These are phyloP conservation scores for Loriculus beryllinus DNA, from an alignment of 2,797 vertebrate species.

Conservation along the genomic window DNA sequence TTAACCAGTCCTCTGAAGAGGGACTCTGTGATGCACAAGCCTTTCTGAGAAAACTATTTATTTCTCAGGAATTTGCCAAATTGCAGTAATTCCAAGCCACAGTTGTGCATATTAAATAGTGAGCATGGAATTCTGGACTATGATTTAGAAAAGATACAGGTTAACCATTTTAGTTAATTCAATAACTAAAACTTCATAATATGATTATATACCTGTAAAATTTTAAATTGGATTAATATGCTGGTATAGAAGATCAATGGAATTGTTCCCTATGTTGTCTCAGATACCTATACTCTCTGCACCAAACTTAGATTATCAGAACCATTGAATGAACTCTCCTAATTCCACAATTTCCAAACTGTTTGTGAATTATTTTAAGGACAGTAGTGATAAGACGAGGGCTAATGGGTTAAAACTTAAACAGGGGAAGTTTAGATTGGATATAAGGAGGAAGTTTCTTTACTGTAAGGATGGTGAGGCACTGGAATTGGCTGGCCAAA, in stretches of 20 bases:
- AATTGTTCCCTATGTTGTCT: background rate
- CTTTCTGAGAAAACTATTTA: background rate
- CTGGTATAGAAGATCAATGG: background rate
- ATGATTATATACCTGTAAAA: background rate
- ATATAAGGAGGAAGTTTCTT: no score
- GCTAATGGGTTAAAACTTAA: background rate
- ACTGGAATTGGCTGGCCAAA: no score
- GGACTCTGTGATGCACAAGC: background rate
- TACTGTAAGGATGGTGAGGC: no score
- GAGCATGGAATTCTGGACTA: background rate
- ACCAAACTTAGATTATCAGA: background rate
- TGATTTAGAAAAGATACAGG: background rate
- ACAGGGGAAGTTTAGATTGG: background rate
- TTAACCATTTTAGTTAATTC: background rate
- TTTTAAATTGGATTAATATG: background rate
- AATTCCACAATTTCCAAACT: background rate
- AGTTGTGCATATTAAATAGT: background rate
- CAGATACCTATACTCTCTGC: background rate
- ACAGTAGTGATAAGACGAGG: background rate
- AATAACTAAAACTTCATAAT: background rate
- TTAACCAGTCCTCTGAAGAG: background rate
- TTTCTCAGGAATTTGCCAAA: background rate
- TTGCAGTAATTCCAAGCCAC: background rate
- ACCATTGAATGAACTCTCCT: background rate
- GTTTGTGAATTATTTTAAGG: background rate